phyloP scores from a whole-genome alignment of 1,140 invertebrate species.

The Drosophila nasuta region DNA sequence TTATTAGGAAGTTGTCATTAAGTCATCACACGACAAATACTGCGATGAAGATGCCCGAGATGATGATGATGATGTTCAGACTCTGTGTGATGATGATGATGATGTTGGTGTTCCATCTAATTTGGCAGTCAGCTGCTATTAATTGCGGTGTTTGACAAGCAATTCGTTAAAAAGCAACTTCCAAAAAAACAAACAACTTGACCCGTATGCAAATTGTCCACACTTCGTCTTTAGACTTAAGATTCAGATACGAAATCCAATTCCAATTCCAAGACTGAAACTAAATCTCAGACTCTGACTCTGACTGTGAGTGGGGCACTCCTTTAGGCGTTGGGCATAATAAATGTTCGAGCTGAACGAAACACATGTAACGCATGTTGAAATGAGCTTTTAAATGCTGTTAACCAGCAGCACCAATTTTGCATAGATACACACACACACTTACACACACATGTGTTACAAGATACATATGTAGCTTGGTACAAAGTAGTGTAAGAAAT shows the following conservation, averaged over 20 bases:
- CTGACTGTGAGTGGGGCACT: constrained; percentile 45
- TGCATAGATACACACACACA: constrained; percentile 50
- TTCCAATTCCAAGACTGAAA: constrained; percentile 11
- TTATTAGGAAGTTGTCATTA: constrained; percentile 81
- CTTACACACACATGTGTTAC: neutral
- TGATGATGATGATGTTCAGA: constrained; percentile 5
- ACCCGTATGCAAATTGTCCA: constrained; percentile 63
- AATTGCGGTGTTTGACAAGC: constrained; percentile 73
- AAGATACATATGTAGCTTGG: constrained; percentile 26
- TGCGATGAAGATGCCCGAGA: constrained; percentile 17
- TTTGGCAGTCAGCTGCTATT: constrained; percentile 69
- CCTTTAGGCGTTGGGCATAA: constrained; percentile 62
- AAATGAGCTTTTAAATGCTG: constrained; percentile 75
- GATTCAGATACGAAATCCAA: constrained; percentile 23
- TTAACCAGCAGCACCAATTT: constrained; percentile 45
- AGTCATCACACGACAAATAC: constrained; percentile 60
- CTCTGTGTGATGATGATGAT: neutral
- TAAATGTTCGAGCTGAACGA: constrained; percentile 69
- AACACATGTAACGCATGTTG: constrained; percentile 76
- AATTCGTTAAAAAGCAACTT: constrained; percentile 61
- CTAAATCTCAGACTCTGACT: neutral
- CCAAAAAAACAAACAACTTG: constrained; percentile 46
- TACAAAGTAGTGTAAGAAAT: constrained; percentile 58
- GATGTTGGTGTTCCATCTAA: constrained; percentile 48
- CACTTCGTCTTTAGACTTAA: neutral